Percentiles rank a stretch among this genome's conserved stretches.
Evolutionary conservation across 2,888 invertebrate genomes (phyloP).

Genomic region (Coenonympha glycerion): DNA sequence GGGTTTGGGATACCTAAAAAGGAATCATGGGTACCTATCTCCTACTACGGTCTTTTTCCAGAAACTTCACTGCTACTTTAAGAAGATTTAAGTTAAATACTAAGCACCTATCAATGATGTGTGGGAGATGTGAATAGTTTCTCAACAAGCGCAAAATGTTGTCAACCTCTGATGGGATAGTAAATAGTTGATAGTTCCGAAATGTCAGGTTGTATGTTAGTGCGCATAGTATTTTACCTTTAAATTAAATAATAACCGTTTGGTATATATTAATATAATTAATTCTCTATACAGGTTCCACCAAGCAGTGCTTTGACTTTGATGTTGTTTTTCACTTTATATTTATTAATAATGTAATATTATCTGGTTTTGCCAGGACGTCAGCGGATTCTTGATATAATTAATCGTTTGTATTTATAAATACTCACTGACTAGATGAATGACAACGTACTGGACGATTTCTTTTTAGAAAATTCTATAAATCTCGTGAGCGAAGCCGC

Average conservation of each 20-base stretch:
- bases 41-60: too few species aligned
- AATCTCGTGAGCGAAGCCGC: too few species aligned
- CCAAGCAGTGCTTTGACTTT: background rate
- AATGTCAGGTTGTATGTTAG: slow-evolving; percentile 8
- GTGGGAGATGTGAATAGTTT: too few species aligned
- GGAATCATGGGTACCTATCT: too few species aligned
- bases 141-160: background rate
- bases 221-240: slow-evolving; percentile 8
- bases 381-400: background rate
- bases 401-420: background rate
- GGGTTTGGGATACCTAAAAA: too few species aligned
- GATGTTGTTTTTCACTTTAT: background rate
- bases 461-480: too few species aligned
- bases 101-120: too few species aligned
- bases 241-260: slow-evolving; percentile 11
- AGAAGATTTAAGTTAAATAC: too few species aligned
- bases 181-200: slow-evolving; percentile 6
- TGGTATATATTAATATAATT: slow-evolving; percentile 5
- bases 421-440: background rate
- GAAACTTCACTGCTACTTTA: too few species aligned
- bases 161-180: slow-evolving; percentile 7
- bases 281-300: slow-evolving; percentile 3
- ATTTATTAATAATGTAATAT: background rate
- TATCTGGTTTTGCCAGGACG: background rate
- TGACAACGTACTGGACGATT: too few species aligned